Base-by-base conservation (phyloP, 1,140 invertebrate genomes). In the Chlorops oryzae region DNA sequence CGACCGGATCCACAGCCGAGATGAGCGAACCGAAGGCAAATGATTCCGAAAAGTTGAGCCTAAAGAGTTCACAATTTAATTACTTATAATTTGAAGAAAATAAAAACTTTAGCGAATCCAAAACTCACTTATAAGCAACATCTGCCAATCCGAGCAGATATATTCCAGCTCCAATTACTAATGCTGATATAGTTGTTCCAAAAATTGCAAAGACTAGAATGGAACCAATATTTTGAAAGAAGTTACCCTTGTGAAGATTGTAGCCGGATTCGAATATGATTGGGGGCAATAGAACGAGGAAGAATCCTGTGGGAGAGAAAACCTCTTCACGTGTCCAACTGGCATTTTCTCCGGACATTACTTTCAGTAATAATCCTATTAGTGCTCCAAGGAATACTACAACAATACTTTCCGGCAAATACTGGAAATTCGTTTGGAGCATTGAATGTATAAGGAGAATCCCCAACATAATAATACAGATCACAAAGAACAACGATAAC, bases 251-350 rank as follows among this genome's bases (percentile, higher is more conserved):
- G 63, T 98, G 95, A 40, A 98, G 79, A 81, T 98, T 98, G 68
- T 98, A 98, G 4, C 96, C 96, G 4, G 93, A 96, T 75, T 99
- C 96, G 80, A 98, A 98, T 58, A 99, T 98, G 38, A 98, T 99
- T 1, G 96, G 96, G 5, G 96, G 96, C n/a, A 99, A 70, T 1
- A 98, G 77, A 1, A 98, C 88, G 38, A 98, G 77, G 62, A 99
- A 99, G 70, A 99, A 99, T 9, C 93, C 90, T 40, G 93, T 98
- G 0, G 95, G 95, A 12, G 92, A 93, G 63, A 98, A 96, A 1
- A 93, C 90, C 76, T 98, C 95, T 74, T 97, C 93, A 74, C 93
- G 94, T 65, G 87, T 83, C 91, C 91, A 95, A 72, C 95, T 92
- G 32, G 88, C 88, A 69, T 94, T 89, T 62, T 88, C 83, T 51